Percentiles rank a stretch among this genome's conserved stretches.
phyloP scores from a whole-genome alignment of 2,888 invertebrate species.

The Troides aeacus region DNA sequence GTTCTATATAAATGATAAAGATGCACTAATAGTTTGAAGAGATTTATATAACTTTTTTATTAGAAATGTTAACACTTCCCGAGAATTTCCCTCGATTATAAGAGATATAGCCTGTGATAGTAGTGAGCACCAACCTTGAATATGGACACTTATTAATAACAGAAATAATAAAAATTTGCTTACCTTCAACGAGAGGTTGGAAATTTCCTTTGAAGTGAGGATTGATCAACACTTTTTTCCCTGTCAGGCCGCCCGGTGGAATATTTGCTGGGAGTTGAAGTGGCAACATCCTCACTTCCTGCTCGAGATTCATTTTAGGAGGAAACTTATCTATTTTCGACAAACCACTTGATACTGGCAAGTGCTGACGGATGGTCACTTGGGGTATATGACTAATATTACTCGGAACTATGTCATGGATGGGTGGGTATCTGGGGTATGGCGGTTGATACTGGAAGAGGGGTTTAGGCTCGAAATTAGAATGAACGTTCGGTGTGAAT shows the following conservation, averaged over 20 bases:
- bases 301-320: slow-evolving; percentile 45
- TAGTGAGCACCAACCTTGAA: neutral
- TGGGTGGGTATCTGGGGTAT: slow-evolving; percentile 46
- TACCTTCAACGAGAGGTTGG: slow-evolving; percentile 78
- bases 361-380: slow-evolving; percentile 58
- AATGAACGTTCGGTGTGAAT: slow-evolving; percentile 38
- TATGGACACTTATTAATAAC: neutral
- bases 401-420: slow-evolving; percentile 53
- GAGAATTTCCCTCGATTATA: neutral
- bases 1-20: too few relatives aligned
- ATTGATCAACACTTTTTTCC: slow-evolving; percentile 84
- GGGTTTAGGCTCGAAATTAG: slow-evolving; percentile 51
- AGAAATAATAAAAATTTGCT: slow-evolving; percentile 31
- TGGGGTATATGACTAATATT: slow-evolving; percentile 53
- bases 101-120: neutral
- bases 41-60: too few relatives aligned
- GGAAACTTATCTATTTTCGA: slow-evolving; percentile 23
- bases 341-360: slow-evolving; percentile 33
- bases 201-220: slow-evolving; percentile 83
- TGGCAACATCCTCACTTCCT: slow-evolving; percentile 68
- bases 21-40: neutral
- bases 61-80: neutral
- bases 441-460: slow-evolving; percentile 45
- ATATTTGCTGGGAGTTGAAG: slow-evolving; percentile 55
- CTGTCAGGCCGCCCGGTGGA: slow-evolving; percentile 61